Evolutionary conservation across 2,797 vertebrate species (phyloP).

Genomic region (Cryptoprocta ferox): DNA sequence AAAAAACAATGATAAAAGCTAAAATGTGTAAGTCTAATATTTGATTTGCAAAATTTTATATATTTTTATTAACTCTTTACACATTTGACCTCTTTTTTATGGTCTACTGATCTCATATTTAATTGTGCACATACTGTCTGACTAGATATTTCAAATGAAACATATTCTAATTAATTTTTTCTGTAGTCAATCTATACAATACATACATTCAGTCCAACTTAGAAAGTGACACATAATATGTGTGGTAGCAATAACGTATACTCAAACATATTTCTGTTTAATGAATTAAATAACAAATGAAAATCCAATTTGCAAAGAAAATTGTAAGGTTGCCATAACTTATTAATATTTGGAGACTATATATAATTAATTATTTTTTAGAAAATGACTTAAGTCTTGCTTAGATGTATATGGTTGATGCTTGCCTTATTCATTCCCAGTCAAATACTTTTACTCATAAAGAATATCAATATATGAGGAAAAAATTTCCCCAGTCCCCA

Average conservation of each 20-base stretch:
- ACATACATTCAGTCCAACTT: background rate
- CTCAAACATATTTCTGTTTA: background rate
- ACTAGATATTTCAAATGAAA: background rate
- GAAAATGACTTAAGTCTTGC: background rate
- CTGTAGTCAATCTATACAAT: background rate
- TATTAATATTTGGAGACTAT: background rate
- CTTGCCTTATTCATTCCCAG: background rate
- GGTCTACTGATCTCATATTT: background rate
- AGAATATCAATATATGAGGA: background rate
- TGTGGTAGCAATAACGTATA: background rate
- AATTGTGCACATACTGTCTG: background rate
- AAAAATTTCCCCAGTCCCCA: background rate
- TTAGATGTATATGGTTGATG: background rate
- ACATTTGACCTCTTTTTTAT: background rate
- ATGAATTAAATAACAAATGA: background rate
- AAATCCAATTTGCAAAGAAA: background rate
- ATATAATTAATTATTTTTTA: background rate
- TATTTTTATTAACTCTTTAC: background rate
- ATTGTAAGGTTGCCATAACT: background rate
- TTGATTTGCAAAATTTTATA: background rate
- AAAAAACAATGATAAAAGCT: background rate
- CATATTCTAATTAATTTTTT: background rate
- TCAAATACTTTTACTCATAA: background rate
- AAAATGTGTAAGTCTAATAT: background rate
- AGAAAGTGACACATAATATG: background rate